These are phyloP conservation scores for Drosophila testacea DNA, from an alignment of 2,888 invertebrate species.

Conservation along the genomic window DNA sequence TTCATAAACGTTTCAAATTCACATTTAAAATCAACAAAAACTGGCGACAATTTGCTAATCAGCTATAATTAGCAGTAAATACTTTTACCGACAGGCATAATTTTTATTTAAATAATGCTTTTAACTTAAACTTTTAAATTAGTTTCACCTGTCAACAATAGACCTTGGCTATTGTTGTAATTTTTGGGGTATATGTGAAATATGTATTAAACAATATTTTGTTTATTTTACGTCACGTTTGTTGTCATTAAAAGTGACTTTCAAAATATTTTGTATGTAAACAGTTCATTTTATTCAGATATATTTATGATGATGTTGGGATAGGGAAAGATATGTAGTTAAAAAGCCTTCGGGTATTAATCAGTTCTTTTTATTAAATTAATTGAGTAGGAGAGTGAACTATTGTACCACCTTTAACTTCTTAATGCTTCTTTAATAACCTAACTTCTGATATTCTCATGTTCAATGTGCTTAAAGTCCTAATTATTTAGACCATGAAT, in stretches of 20 bases:
- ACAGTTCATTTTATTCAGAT: background rate
- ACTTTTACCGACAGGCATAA: conserved; percentile 1
- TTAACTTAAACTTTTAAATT: conserved; percentile 16
- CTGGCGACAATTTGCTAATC: conserved; percentile 12
- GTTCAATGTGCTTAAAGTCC: too few relatives aligned
- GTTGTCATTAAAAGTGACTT: background rate
- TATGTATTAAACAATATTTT: conserved; percentile 8
- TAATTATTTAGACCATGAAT: too few relatives aligned
- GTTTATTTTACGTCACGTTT: conserved; percentile 17
- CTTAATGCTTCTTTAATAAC: background rate
- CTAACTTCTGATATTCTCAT: too few relatives aligned
- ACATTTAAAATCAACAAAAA: conserved; percentile 2
- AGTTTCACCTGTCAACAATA: conserved; percentile 19
- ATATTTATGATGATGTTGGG: background rate
- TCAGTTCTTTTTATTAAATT: background rate
- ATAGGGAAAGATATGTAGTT: background rate
- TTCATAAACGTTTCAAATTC: conserved; percentile 12
- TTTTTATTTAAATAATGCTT: conserved; percentile 11
- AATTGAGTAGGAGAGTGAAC: background rate
- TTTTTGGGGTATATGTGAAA: conserved; percentile 2
- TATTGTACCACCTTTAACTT: conserved; percentile 2
- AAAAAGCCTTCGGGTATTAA: background rate
- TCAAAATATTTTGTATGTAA: background rate
- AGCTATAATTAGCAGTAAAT: conserved; percentile 20
- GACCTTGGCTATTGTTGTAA: conserved; percentile 26